These are phyloP conservation scores for Lydus trimaculatus DNA, from an alignment of 2,888 invertebrate species.

Conservation along the genomic window DNA sequence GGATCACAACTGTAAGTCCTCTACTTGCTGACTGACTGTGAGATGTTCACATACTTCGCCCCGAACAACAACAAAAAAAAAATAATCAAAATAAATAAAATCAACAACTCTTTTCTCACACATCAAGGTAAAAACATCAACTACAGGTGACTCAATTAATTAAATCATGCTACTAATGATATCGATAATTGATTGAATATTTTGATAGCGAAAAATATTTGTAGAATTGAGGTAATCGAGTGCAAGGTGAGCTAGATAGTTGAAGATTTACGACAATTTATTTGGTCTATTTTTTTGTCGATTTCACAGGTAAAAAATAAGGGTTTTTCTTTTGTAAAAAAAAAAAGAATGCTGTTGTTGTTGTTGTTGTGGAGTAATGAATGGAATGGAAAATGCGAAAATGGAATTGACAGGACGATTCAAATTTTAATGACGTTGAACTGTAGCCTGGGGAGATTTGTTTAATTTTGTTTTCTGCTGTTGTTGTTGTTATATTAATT, in stretches of 20 bases:
- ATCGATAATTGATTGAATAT: background rate
- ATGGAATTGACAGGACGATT: no score
- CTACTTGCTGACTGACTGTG: no score
- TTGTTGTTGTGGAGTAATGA: no score
- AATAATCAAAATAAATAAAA: background rate
- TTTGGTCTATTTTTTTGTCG: background rate
- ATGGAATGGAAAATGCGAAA: no score
- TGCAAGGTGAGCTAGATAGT: slow-evolving; percentile 3
- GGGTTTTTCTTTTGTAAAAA: no score
- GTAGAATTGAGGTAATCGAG: background rate
- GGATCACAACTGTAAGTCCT: background rate
- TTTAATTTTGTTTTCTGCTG: no score
- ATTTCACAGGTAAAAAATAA: no score
- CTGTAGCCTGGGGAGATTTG: no score
- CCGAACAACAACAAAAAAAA: background rate
- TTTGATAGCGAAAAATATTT: background rate
- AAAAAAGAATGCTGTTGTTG: no score
- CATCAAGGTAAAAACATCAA: background rate
- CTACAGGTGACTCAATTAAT: background rate
- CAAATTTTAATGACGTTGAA: no score
- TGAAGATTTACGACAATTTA: background rate
- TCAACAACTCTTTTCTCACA: background rate
- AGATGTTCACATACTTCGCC: background rate
- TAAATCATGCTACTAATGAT: no score
- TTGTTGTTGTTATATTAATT: no score